Conservation (phyloP, 2,113 vertebrate species). For the Microcebus lehilahytsara region DNA sequence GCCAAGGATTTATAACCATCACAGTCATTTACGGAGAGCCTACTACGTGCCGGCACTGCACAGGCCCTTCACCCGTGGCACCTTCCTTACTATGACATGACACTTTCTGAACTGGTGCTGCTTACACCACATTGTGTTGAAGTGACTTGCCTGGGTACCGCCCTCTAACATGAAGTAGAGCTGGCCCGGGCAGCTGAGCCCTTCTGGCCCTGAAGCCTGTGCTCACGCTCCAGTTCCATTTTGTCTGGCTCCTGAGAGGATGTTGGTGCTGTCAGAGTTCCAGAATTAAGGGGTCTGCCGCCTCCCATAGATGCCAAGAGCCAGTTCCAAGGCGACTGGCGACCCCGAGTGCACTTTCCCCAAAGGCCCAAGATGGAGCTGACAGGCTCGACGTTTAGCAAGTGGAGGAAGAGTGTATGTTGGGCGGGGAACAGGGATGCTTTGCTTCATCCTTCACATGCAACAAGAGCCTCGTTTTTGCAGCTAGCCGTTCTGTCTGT, state of each 20-base stretch:
- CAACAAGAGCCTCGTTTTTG: not conserved
- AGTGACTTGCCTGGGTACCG: not conserved
- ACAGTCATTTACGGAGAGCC: not conserved
- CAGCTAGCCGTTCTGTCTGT: not conserved
- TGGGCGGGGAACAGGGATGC: rapidly evolving
- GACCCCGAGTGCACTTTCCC: not conserved
- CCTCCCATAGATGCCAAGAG: not conserved
- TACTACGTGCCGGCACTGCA: rapidly evolving
- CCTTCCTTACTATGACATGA: rapidly evolving
- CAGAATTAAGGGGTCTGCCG: not conserved
- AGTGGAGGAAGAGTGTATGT: not conserved
- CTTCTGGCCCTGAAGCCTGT: not conserved
- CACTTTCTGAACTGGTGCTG: not conserved
- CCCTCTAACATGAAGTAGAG: too few species aligned
- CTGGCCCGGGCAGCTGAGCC: not conserved
- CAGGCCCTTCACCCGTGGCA: rapidly evolving
- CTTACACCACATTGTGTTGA: not conserved
- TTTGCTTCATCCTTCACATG: not conserved
- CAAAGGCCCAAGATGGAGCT: not conserved
- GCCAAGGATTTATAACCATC: not conserved
- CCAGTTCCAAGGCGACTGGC: not conserved
- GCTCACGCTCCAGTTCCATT: not conserved
- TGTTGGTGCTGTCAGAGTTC: not conserved
- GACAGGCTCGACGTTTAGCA: not conserved
- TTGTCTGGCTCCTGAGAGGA: not conserved